A percentile compares a stretch with the other conserved stretches of the same genome.
phyloP scores from a whole-genome alignment of 2,797 vertebrate species.

The Sorex maritimensis region DNA sequence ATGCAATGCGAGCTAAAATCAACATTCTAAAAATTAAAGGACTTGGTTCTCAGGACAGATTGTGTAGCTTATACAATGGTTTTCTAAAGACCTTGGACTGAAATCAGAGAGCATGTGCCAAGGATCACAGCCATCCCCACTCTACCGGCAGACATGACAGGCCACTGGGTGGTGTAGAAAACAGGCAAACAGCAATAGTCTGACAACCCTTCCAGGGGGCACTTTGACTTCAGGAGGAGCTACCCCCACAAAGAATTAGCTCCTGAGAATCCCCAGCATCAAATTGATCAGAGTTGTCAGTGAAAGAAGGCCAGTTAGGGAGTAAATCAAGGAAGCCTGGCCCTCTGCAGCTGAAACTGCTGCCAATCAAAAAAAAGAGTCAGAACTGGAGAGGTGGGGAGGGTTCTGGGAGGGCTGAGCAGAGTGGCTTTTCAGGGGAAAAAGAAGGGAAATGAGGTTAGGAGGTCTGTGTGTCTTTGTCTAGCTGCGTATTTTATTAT shows the following conservation, averaged over 20 bases:
- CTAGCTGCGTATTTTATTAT: slow-evolving; percentile 39
- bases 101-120: slow-evolving; percentile 59
- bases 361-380: neutral
- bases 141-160: neutral
- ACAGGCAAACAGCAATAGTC: slow-evolving; percentile 22
- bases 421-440: neutral
- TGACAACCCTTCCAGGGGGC: neutral
- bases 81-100: slow-evolving; percentile 75
- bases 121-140: slow-evolving; percentile 13
- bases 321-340: slow-evolving; percentile 32
- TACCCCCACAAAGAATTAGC: slow-evolving; percentile 19
- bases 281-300: neutral
- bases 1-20: slow-evolving; percentile 65
- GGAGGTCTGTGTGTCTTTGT: neutral
- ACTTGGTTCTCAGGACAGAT: slow-evolving; percentile 57
- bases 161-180: slow-evolving; percentile 37
- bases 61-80: slow-evolving; percentile 54
- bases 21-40: slow-evolving; percentile 69
- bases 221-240: neutral
- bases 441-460: neutral
- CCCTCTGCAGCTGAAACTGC: neutral
- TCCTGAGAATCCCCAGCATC: neutral
- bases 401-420: rapidly evolving
- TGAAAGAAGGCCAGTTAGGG: neutral
- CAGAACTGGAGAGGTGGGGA: neutral